A percentile compares a stretch with the other conserved stretches of the same genome.
These are phyloP conservation scores for Muscidifurax raptorellus DNA, from an alignment of 1,140 invertebrate genomes.

Conservation along the genomic window DNA sequence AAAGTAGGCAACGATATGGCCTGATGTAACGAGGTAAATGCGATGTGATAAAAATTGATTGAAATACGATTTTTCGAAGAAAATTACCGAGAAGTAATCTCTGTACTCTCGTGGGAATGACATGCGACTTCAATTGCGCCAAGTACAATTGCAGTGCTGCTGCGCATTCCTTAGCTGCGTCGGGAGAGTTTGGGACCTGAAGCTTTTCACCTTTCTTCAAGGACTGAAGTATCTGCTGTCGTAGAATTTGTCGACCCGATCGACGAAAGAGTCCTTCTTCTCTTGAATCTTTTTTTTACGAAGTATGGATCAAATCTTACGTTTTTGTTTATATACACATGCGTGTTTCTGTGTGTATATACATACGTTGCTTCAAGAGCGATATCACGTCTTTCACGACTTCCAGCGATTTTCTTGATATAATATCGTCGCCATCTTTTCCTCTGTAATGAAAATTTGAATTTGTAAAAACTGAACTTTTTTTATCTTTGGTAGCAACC, in stretches of 20 bases:
- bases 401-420: conserved; percentile 63
- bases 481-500: too few species aligned
- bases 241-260: conserved; percentile 56
- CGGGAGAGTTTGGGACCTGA: conserved; percentile 54
- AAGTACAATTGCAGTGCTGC: conserved; percentile 71
- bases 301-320: background rate
- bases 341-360: background rate
- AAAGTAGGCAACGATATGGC: background rate
- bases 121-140: conserved; percentile 67
- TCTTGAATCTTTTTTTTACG: conserved; percentile 58
- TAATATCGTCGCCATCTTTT: conserved; percentile 61
- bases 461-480: too few species aligned
- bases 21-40: background rate
- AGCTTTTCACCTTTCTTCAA: conserved; percentile 62
- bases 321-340: background rate
- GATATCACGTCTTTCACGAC: conserved; percentile 61
- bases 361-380: conserved; percentile 63
- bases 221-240: conserved; percentile 58
- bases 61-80: background rate
- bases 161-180: conserved; percentile 64
- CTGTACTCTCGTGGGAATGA: conserved; percentile 72
- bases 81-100: conserved; percentile 69
- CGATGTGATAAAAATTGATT: background rate
- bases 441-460: conserved; percentile 36
- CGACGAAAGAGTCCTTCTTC: conserved; percentile 65